These are phyloP conservation scores for Maccullochella peelii DNA, from an alignment of 2,113 vertebrate species.

Conservation along the genomic window DNA sequence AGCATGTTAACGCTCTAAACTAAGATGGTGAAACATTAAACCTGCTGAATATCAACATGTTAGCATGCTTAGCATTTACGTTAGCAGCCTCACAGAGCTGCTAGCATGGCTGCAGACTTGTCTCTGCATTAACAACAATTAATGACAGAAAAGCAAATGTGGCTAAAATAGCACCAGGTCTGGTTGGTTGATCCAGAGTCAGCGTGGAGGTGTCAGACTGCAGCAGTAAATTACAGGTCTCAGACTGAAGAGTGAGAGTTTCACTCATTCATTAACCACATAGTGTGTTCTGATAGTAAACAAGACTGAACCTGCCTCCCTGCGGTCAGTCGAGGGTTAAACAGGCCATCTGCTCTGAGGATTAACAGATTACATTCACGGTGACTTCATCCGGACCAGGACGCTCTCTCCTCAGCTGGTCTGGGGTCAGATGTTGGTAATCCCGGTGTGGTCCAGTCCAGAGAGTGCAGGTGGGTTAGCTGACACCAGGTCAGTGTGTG, in stretches of 20 bases:
- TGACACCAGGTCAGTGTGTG: slow-evolving; percentile 13
- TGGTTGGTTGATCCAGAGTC: not conserved
- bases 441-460: not conserved
- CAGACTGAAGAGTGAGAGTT: slow-evolving; percentile 10
- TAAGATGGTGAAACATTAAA: no score
- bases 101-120: no score
- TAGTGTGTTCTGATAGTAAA: not conserved
- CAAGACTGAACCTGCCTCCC: not conserved
- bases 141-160: no score
- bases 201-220: not conserved
- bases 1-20: no score
- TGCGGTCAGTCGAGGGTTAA: slow-evolving; percentile 28
- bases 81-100: no score
- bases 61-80: no score
- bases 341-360: slow-evolving; percentile 67
- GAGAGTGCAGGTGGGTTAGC: not conserved
- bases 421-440: slow-evolving; percentile 22
- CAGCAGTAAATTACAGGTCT: no score
- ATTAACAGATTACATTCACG: slow-evolving; percentile 78
- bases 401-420: slow-evolving; percentile 17
- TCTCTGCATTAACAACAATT: no score
- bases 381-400: slow-evolving; percentile 22
- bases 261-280: not conserved
- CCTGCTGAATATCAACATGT: no score
- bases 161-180: no score